Percentiles rank a stretch among this genome's conserved stretches.
Evolutionary conservation across 2,888 invertebrate genomes (phyloP).

Genomic region (Brenthis ino): DNA sequence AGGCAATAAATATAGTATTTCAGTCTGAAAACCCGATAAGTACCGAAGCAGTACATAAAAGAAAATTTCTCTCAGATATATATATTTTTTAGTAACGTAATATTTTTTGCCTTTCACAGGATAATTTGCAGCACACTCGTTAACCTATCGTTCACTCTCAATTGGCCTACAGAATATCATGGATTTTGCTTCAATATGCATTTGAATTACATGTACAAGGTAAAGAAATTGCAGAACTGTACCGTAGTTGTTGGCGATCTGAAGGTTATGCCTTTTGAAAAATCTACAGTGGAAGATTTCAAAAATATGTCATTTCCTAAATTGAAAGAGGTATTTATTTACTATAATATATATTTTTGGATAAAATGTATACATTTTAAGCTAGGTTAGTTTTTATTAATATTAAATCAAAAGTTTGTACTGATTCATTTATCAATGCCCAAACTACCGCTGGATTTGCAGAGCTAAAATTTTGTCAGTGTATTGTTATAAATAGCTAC

Average conservation of each 20-base stretch:
- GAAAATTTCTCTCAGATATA: not conserved
- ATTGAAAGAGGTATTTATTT: constrained; percentile 84
- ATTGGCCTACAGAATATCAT: constrained; percentile 42
- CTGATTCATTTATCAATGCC: too few species aligned
- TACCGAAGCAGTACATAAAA: not conserved
- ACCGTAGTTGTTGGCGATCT: constrained; percentile 90
- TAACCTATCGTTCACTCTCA: constrained; percentile 10
- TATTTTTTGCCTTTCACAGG: constrained; percentile 29
- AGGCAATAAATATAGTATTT: too few species aligned
- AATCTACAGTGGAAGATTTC: constrained; percentile 63
- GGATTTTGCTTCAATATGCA: constrained; percentile 53
- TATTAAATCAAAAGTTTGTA: too few species aligned
- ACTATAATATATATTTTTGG: not conserved
- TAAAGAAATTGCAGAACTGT: constrained; percentile 55
- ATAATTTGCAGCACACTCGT: constrained; percentile 19
- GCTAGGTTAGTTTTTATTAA: too few species aligned
- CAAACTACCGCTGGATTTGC: too few species aligned
- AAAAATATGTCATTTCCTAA: constrained; percentile 84
- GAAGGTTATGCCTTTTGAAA: constrained; percentile 86
- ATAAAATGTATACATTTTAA: not conserved
- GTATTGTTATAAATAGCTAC: too few species aligned
- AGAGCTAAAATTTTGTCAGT: too few species aligned
- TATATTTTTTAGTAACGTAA: not conserved
- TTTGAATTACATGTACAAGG: constrained; percentile 42
- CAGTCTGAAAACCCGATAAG: not conserved